Evolutionary conservation across 2,888 invertebrate genomes (phyloP), one percentile per base, ranked within the genome.

Genomic region (Amphimallon solstitiale): DNA sequence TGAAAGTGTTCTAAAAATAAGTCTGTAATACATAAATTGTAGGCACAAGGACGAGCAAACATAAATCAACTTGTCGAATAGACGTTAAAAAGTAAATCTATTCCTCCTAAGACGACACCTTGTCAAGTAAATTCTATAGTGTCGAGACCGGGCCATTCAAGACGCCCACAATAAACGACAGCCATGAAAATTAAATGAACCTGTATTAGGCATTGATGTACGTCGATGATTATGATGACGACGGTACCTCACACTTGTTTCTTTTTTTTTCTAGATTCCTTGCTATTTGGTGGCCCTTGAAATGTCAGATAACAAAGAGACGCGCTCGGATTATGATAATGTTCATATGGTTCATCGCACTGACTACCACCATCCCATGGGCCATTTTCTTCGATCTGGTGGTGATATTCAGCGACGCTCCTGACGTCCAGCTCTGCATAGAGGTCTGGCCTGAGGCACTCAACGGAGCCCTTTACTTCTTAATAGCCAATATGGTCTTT

Each of bases 221-320:
- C 17, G 15, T 10, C 45, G 19, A 19, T 2, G 10, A 15, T n/a
- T 15, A 4, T 29, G n/a, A 15, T 14, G 29, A 43, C 29, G 43
- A 43, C 14, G 48, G 1, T 29, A n/a, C n/a, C n/a, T n/a, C n/a
- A 49, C 45, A 29, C 29, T n/a, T n/a, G 29, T 59, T 12, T 10
- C 17, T 35, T 12, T 37, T 34, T 49, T 52, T 65, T 90, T 14
- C 90, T n/a, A 97, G 97, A 85, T 97, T 96, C 81, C 87, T 97
- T 73, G 97, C 97, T 48, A 97, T 97, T 76, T 96, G 97, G 92
- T 95, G 94, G 91, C 95, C 95, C 1, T 82, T 97, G 76, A 94
- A 93, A 78, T 91, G 92, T 78, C 95, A 95, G 82, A 94, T 97
- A 83, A 94, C 95, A 49, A 94, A 94, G 78, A 87, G 92, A 63